Base-by-base conservation (phyloP, 2,888 invertebrate genomes). In the Morpho achilles region DNA sequence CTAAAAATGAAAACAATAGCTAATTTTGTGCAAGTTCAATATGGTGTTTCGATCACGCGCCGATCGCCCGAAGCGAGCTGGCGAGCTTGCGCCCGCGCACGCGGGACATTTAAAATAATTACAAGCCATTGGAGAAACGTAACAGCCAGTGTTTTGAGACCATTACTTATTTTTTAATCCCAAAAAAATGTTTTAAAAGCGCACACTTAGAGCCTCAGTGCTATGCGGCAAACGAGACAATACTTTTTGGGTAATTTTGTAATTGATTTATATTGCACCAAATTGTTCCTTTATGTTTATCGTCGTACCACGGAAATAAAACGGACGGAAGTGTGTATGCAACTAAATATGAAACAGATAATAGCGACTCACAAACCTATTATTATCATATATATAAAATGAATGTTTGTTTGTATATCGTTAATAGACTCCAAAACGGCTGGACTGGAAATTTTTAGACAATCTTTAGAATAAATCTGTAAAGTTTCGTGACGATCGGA, bases 51-150 rank as follows among this genome's bases (percentile, higher is more conserved):
- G 84, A 85, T 84, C 82, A 79, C 74, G 79, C 68, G 71, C 75
- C 75, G 78, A 77, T 81, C 70, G 86, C 87, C 87, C 65, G 73
- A 68, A 82, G 87, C 81, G 68, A 63, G 72, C 67, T 71, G 69
- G 32, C 63, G 62, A 70, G 72, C 72, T 71, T 67, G 71, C 69
- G 68, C 71, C 64, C 65, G 71, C 73, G 70, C 71, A 68, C 70
- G 87, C 91, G 89, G 89, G 87, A 91, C 89, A 90, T 91, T 91
- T 90, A 90, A 90, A 91, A 91, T 91, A 91, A 91, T 91, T 91
- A 91, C 89, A 91, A 91, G 90, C 89, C 88, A 85, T 85, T 82
- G 76, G 77, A 82, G 82, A 84, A 84, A 82, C 80, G 82, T 84
- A 87, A 87, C 86, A 89, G 87, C 87, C 85, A 82, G 89, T 88